Percentiles rank a stretch among this genome's conserved stretches.
Conservation (phyloP, 2,888 invertebrate genomes). For the Orthosia gothica region DNA sequence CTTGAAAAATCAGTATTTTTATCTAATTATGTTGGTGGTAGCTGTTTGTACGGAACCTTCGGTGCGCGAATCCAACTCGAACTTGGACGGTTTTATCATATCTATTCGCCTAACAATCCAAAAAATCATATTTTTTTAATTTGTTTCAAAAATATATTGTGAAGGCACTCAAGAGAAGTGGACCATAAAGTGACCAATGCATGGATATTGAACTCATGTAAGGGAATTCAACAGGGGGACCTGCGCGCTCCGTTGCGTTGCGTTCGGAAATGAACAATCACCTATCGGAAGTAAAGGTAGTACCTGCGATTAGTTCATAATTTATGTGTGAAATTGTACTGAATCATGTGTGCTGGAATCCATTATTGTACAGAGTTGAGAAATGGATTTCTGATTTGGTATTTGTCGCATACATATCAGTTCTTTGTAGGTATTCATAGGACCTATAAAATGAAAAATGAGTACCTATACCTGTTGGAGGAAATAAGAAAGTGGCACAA, state of each 20-base stretch:
- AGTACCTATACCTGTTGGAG: too few species aligned
- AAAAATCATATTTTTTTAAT: not conserved
- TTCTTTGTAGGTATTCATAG: not conserved
- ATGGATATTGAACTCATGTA: conserved; percentile 71
- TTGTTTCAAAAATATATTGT: not conserved
- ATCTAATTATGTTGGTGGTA: too few species aligned
- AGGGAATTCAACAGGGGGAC: conserved; percentile 71
- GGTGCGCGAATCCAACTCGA: too few species aligned
- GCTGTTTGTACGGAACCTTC: too few species aligned
- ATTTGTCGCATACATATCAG: not conserved
- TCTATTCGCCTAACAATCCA: not conserved
- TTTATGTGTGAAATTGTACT: conserved; percentile 79
- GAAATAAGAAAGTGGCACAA: not conserved
- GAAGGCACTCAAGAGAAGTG: conserved; percentile 28
- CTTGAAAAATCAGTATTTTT: too few species aligned
- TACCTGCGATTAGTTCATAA: conserved; percentile 73
- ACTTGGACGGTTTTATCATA: too few species aligned
- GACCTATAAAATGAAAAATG: not conserved
- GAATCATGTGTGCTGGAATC: conserved; percentile 31
- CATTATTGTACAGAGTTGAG: not conserved
- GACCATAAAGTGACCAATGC: conserved; percentile 65
- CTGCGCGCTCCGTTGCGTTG: conserved; percentile 76
- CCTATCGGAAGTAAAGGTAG: conserved; percentile 81
- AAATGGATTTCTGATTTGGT: not conserved
- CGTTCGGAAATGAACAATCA: conserved; percentile 85